Evolutionary conservation across 2,113 vertebrate genomes (phyloP).

Genomic region (Heteronetta atricapilla): DNA sequence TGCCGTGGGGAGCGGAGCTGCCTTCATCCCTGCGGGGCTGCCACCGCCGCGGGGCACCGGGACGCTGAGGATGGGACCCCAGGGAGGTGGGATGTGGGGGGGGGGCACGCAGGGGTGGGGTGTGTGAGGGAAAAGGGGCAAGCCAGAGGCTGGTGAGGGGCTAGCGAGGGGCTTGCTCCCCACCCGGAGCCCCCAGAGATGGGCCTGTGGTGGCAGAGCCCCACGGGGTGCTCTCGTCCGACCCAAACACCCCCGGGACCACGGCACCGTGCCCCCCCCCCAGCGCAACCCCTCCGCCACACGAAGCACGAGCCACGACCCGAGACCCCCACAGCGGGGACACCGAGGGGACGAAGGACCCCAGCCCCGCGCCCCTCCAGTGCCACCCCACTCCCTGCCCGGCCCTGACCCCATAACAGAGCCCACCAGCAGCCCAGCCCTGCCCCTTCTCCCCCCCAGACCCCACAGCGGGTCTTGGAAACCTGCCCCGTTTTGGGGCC

Average conservation of each 20-base stretch:
- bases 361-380: background rate
- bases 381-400: too few relatives aligned
- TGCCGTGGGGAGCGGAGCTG: background rate
- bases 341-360: too few relatives aligned
- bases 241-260: too few relatives aligned
- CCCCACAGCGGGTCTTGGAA: background rate
- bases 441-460: background rate
- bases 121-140: too few relatives aligned
- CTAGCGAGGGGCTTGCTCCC: background rate
- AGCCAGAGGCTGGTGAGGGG: too few relatives aligned
- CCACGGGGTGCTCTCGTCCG: too few relatives aligned
- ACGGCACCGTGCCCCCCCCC: too few relatives aligned
- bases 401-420: background rate
- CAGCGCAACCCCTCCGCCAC: background rate
- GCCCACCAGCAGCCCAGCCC: background rate
- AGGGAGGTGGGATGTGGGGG: too few relatives aligned
- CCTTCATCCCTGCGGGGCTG: background rate
- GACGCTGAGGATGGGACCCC: background rate
- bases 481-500: background rate
- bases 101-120: background rate
- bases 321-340: background rate
- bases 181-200: too few relatives aligned
- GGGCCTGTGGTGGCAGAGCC: too few relatives aligned
- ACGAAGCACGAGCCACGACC: background rate
- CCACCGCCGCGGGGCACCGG: background rate